Evolutionary conservation across 2,797 vertebrate genomes (phyloP).

Genomic region (Tangara arthus): DNA sequence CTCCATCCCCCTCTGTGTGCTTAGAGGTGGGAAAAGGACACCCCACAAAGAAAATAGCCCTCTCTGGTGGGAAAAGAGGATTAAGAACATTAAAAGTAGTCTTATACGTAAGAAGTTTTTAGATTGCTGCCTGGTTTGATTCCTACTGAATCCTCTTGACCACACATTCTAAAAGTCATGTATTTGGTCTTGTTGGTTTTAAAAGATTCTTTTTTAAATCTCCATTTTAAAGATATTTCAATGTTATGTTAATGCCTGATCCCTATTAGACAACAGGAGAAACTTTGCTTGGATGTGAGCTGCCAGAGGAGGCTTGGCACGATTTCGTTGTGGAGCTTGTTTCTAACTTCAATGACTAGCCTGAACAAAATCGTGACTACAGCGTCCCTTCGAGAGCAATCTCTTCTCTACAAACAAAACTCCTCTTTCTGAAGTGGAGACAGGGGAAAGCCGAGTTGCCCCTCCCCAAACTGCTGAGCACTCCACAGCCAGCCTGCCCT

Average conservation of each 20-base stretch:
- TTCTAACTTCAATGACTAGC: slow-evolving; percentile 19
- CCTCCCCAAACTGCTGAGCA: neutral
- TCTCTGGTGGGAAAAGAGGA: neutral
- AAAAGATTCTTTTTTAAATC: neutral
- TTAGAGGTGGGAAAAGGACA: neutral
- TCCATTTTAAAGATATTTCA: neutral
- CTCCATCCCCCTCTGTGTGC: neutral
- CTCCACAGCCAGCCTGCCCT: neutral
- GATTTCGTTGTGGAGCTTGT: neutral
- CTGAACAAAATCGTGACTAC: neutral
- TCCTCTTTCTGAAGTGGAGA: neutral
- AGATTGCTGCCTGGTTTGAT: neutral
- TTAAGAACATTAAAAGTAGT: neutral
- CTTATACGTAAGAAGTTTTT: neutral
- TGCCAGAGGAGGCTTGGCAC: neutral
- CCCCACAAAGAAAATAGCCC: neutral
- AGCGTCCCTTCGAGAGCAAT: neutral
- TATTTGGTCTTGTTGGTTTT: neutral
- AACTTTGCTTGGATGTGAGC: neutral
- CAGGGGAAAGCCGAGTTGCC: neutral
- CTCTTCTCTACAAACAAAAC: neutral
- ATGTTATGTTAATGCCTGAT: neutral
- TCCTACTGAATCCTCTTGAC: neutral
- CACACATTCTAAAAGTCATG: neutral
- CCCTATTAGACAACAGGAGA: neutral